These are phyloP conservation scores for Pleuronectes platessa DNA, from an alignment of 2,113 vertebrate genomes.

Conservation along the genomic window DNA sequence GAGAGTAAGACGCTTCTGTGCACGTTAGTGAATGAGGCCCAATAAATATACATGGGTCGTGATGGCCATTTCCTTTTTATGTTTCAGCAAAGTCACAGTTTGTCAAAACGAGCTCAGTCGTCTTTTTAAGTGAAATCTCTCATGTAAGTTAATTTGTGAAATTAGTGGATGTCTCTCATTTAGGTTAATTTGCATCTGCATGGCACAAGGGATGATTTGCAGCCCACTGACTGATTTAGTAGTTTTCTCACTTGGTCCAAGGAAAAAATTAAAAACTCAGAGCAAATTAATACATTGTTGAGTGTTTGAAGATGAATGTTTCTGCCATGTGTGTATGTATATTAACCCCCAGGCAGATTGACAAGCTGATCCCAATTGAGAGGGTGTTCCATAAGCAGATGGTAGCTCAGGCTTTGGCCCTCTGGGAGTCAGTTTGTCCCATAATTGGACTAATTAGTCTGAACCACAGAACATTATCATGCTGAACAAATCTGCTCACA, in stretches of 20 bases:
- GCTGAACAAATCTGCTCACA: constrained; percentile 36
- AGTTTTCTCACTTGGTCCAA: background rate
- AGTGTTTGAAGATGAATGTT: constrained; percentile 21
- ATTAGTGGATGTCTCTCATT: background rate
- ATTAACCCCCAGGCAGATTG: constrained; percentile 32
- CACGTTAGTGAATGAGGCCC: too few relatives aligned
- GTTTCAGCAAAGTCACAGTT: too few relatives aligned
- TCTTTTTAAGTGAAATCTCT: too few relatives aligned
- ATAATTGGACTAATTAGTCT: constrained; percentile 51
- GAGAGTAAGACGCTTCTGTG: too few relatives aligned
- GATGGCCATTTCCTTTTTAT: background rate
- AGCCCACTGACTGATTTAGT: background rate
- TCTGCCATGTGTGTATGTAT: constrained; percentile 4
- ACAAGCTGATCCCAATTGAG: constrained; percentile 39
- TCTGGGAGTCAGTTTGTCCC: constrained; percentile 50
- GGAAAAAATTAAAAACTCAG: background rate
- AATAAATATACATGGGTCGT: background rate
- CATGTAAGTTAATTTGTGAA: too few relatives aligned
- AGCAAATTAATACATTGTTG: constrained; percentile 5
- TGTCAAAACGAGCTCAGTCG: too few relatives aligned
- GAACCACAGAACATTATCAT: constrained; percentile 47
- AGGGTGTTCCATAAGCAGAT: constrained; percentile 61
- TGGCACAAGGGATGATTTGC: background rate
- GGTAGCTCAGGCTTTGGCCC: constrained; percentile 39
- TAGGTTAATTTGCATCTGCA: background rate